A percentile compares a stretch with the other conserved stretches of the same genome.
Conservation (phyloP, 2,888 invertebrate species). For the Clostera curtula region DNA sequence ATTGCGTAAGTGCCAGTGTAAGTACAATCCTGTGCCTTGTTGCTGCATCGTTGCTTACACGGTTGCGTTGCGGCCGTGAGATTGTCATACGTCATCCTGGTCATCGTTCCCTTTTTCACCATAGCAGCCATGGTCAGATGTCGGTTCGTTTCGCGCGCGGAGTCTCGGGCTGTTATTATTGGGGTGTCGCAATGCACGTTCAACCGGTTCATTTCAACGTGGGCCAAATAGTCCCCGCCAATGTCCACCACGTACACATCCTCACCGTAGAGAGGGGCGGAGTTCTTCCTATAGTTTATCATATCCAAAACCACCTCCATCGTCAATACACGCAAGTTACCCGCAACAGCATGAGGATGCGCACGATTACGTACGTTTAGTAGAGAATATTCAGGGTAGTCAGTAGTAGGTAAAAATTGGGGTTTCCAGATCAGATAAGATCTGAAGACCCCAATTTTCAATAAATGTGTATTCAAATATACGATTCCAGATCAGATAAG, state of each 20-base stretch:
- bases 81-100: too few species aligned
- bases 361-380: background rate
- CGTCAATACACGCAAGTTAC: background rate
- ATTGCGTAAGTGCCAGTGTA: too few species aligned
- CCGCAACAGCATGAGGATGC: background rate
- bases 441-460: too few species aligned
- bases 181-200: background rate
- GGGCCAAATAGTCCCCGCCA: background rate
- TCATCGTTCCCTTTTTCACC: too few species aligned
- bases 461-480: too few species aligned
- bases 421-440: too few species aligned
- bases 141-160: background rate
- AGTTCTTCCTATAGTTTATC: background rate
- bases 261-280: conserved; percentile 1
- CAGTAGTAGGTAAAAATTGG: too few species aligned
- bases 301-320: background rate
- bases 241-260: background rate
- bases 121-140: too few species aligned
- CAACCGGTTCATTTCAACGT: background rate
- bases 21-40: too few species aligned
- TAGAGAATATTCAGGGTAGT: background rate
- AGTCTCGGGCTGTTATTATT: background rate
- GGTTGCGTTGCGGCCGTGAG: too few species aligned
- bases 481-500: too few species aligned
- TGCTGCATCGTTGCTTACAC: too few species aligned